Evolutionary conservation across 2,888 invertebrate genomes (phyloP).

Genomic region (Caenorhabditis plicata): DNA sequence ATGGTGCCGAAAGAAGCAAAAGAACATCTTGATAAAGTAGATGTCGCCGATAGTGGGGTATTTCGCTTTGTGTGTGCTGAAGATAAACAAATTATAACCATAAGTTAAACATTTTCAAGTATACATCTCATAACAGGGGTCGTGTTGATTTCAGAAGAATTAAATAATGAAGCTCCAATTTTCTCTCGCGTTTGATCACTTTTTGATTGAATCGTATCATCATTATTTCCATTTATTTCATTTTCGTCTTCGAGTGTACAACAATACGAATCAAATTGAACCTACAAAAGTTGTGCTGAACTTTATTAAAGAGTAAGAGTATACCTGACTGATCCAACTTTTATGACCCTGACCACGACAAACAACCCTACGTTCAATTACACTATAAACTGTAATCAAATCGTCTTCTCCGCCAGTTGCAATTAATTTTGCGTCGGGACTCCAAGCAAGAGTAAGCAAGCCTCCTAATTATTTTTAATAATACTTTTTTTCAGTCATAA

Average conservation of each 20-base stretch:
- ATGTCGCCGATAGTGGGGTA: slow-evolving; percentile 14
- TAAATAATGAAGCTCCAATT: too few relatives aligned
- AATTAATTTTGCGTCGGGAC: slow-evolving; percentile 85
- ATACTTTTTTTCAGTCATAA: background rate
- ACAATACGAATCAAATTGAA: slow-evolving; percentile 71
- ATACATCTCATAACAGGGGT: too few relatives aligned
- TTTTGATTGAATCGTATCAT: slow-evolving; percentile 1
- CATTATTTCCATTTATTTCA: slow-evolving; percentile 12
- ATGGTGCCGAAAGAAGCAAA: slow-evolving; percentile 38
- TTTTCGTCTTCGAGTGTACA: slow-evolving; percentile 72
- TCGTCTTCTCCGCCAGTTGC: slow-evolving; percentile 98
- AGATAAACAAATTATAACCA: too few relatives aligned
- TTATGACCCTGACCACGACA: slow-evolving; percentile 96
- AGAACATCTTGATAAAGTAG: slow-evolving; percentile 34
- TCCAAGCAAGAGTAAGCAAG: slow-evolving; percentile 95
- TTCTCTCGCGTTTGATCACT: slow-evolving; percentile 3
- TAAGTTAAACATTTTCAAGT: too few relatives aligned
- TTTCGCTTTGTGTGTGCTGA: slow-evolving; percentile 6
- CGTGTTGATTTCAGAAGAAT: too few relatives aligned
- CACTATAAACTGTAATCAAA: slow-evolving; percentile 93
- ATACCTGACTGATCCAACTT: slow-evolving; percentile 96
- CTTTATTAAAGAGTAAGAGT: slow-evolving; percentile 71
- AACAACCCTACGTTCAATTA: slow-evolving; percentile 76
- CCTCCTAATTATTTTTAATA: slow-evolving; percentile 71
- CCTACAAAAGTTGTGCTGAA: slow-evolving; percentile 24